Conservation (phyloP, 37 sponge, comb jelly and placozoan species). For the Cladorhizidae sp. region DNA sequence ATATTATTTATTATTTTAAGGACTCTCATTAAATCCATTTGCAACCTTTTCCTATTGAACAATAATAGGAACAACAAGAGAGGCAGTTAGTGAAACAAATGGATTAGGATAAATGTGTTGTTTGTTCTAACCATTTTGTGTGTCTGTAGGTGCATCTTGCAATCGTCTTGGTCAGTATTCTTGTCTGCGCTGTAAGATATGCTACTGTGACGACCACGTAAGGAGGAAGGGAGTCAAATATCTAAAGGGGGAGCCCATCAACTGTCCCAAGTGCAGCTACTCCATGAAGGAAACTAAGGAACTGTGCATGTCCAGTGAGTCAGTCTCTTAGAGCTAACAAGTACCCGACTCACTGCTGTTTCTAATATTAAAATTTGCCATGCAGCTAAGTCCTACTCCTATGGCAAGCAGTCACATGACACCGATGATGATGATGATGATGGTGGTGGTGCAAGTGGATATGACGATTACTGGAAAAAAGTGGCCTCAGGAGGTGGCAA, state of each 20-base stretch:
- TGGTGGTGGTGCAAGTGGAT: background rate
- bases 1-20: no score
- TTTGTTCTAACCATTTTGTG: background rate
- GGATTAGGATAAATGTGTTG: constrained; percentile 7
- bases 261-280: constrained; percentile 96
- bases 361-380: background rate
- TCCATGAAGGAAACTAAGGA: constrained; percentile 92
- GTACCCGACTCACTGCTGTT: background rate
- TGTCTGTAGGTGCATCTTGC: constrained; percentile 83
- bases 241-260: constrained; percentile 61
- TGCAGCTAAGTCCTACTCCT: constrained; percentile 26
- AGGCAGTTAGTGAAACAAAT: no score
- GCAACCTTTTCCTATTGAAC: no score
- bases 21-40: no score
- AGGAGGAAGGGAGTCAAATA: constrained; percentile 94
- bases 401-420: constrained; percentile 42
- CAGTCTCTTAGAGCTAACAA: background rate
- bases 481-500: constrained; percentile 5
- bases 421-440: constrained; percentile 39
- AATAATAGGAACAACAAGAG: no score
- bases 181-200: constrained; percentile 95
- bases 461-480: constrained; percentile 16
- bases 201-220: constrained; percentile 97
- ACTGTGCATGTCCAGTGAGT: constrained; percentile 91
- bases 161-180: constrained; percentile 91